These are phyloP conservation scores for Psophia crepitans DNA, from an alignment of 2,113 vertebrate genomes.

Conservation along the genomic window DNA sequence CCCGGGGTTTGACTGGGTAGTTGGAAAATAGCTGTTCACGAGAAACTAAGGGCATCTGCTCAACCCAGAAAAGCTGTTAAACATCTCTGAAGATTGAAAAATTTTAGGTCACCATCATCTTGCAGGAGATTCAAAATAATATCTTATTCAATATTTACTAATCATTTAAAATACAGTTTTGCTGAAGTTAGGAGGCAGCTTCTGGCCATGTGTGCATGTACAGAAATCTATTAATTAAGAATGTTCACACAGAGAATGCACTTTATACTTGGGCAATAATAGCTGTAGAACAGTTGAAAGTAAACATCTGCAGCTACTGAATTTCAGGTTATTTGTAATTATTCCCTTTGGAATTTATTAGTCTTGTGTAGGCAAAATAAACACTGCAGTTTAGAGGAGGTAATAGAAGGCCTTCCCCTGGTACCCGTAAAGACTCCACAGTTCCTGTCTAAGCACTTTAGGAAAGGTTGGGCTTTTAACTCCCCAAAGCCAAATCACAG, in stretches of 20 bases:
- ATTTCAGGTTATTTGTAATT: slow-evolving; percentile 55
- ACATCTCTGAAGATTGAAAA: background rate
- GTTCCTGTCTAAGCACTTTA: slow-evolving; percentile 33
- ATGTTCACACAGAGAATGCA: background rate
- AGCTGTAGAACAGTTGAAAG: background rate
- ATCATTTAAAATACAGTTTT: background rate
- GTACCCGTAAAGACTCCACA: background rate
- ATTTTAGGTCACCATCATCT: background rate
- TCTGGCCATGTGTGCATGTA: background rate
- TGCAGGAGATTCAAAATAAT: background rate
- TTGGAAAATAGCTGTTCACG: background rate
- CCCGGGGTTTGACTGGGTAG: background rate
- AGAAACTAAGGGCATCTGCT: background rate
- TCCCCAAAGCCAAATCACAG: slow-evolving; percentile 21
- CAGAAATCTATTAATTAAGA: slow-evolving; percentile 32
- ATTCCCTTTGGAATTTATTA: slow-evolving; percentile 63
- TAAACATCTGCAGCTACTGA: slow-evolving; percentile 42
- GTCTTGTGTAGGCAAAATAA: slow-evolving; percentile 55
- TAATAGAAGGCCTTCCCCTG: slow-evolving; percentile 17
- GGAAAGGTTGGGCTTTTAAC: background rate
- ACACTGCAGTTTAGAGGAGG: slow-evolving; percentile 28
- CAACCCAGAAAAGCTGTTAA: background rate
- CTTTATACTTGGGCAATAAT: background rate
- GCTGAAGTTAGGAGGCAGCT: background rate
- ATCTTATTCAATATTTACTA: background rate